Conservation (phyloP, 2,113 vertebrate species). For the Vombatus ursinus region DNA sequence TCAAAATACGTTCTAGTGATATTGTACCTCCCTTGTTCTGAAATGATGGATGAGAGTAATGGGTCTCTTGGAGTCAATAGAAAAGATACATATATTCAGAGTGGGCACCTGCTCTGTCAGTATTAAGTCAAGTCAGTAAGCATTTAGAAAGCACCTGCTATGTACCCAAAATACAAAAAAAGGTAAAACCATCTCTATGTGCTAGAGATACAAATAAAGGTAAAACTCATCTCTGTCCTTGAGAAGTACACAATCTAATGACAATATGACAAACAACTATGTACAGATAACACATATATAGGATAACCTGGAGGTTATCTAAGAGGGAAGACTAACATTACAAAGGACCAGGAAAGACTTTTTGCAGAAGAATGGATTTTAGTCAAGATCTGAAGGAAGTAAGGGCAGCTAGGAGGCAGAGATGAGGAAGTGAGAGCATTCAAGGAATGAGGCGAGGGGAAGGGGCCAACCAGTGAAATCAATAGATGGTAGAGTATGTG, state of each 20-base stretch:
- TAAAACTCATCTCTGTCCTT: too few species aligned
- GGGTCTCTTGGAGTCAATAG: not conserved
- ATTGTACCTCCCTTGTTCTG: not conserved
- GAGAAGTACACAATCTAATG: not conserved
- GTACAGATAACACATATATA: not conserved
- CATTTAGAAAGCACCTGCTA: not conserved
- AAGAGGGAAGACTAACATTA: not conserved
- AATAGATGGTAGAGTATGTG: too few species aligned
- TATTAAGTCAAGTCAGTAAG: not conserved
- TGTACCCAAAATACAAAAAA: not conserved
- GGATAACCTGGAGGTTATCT: not conserved
- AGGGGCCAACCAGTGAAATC: not conserved
- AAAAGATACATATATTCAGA: not conserved
- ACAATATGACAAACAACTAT: not conserved
- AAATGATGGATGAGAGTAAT: not conserved
- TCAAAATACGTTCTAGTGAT: not conserved
- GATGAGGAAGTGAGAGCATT: not conserved
- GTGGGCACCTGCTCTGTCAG: not conserved
- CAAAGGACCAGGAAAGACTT: too few species aligned
- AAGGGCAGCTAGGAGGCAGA: not conserved
- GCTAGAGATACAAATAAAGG: not conserved
- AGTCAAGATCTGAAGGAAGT: not conserved
- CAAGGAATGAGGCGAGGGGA: not conserved
- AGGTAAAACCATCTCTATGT: not conserved
- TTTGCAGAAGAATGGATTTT: not conserved